These are phyloP conservation scores for Sclerurus mexicanus DNA, from an alignment of 2,113 vertebrate genomes.

Conservation along the genomic window DNA sequence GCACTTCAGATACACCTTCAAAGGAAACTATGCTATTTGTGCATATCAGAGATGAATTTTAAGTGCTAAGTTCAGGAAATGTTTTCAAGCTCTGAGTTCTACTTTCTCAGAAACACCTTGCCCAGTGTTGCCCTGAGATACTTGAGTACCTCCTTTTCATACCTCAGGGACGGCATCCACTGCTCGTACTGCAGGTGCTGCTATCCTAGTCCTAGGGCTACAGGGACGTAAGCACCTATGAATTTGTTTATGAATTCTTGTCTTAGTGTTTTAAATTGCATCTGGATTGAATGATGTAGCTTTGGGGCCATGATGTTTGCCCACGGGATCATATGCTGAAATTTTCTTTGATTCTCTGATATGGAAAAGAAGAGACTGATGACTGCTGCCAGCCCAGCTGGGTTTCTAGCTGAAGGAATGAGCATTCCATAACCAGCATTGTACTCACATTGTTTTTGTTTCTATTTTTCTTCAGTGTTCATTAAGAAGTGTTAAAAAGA, in stretches of 20 bases:
- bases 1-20: neutral
- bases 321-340: neutral
- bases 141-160: neutral
- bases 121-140: neutral
- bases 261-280: neutral
- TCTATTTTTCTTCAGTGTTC: neutral
- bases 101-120: neutral
- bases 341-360: neutral
- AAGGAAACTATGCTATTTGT: neutral
- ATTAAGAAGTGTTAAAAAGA: neutral
- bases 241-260: neutral
- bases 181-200: fast-evolving
- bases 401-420: neutral
- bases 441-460: neutral
- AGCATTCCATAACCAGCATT: neutral
- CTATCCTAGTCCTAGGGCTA: neutral
- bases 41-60: neutral
- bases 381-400: neutral
- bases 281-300: neutral
- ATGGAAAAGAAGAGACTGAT: neutral
- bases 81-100: neutral
- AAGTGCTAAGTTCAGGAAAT: neutral
- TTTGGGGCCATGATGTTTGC: neutral
- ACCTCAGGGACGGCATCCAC: neutral
- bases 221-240: neutral